phyloP scores from a whole-genome alignment of 2,888 invertebrate genomes.

The Tetranychus piercei region DNA sequence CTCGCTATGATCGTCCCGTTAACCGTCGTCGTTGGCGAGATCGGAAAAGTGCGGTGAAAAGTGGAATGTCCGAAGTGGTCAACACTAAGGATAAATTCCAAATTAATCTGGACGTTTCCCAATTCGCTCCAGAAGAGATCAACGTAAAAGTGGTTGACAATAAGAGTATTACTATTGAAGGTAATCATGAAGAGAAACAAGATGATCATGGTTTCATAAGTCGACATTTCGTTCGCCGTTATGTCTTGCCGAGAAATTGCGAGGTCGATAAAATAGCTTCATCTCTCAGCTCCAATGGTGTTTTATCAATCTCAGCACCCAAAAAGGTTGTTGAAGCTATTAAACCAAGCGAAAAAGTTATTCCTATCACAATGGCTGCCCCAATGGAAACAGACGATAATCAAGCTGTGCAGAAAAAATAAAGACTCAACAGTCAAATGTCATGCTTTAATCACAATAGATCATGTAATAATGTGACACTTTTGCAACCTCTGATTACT shows the following conservation, averaged over 20 bases:
- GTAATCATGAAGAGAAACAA: conserved; percentile 26
- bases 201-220: conserved; percentile 27
- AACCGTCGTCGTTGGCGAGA: background rate
- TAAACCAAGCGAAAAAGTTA: conserved; percentile 2
- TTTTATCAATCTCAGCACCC: conserved; percentile 24
- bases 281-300: conserved; percentile 26
- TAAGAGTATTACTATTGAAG: conserved; percentile 24
- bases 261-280: conserved; percentile 24
- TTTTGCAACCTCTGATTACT: no score
- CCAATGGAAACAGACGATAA: background rate
- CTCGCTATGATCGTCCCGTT: background rate
- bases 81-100: conserved; percentile 18
- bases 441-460: no score
- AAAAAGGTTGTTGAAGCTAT: conserved; percentile 18
- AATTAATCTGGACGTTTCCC: conserved; percentile 26
- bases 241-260: conserved; percentile 24
- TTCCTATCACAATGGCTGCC: conserved; percentile 8
- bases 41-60: background rate
- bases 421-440: no score
- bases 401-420: no score
- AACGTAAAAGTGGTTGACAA: conserved; percentile 27
- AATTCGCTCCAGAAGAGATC: conserved; percentile 28
- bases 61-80: background rate
- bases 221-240: conserved; percentile 26
- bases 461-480: no score